phyloP scores from a whole-genome alignment of 2,797 vertebrate genomes.

The Galagoides demidoff region DNA sequence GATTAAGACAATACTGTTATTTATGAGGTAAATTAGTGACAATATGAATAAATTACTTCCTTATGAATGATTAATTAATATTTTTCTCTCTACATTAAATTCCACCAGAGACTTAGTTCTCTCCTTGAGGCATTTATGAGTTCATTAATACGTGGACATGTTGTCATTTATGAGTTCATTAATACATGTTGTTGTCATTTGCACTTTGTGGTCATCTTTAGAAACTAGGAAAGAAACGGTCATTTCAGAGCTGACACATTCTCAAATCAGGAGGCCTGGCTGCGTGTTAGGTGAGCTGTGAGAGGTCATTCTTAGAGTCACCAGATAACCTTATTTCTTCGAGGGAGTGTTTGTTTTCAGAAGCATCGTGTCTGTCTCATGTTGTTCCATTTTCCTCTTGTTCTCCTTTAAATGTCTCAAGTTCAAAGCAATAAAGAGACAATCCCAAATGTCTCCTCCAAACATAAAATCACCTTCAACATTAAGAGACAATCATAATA shows the following conservation, averaged over 20 bases:
- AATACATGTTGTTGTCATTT: not conserved
- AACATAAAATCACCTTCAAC: not conserved
- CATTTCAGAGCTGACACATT: not conserved
- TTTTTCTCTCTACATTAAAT: constrained; percentile 49
- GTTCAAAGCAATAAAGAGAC: not conserved
- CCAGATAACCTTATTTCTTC: not conserved
- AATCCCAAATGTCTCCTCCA: not conserved
- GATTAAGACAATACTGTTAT: not conserved
- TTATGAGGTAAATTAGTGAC: not conserved
- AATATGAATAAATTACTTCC: not conserved
- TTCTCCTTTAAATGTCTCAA: not conserved
- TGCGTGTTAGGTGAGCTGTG: not conserved
- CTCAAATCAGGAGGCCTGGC: not conserved
- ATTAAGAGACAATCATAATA: not conserved
- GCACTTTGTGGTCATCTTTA: not conserved
- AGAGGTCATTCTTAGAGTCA: not conserved
- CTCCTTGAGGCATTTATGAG: not conserved
- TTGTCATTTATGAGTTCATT: not conserved
- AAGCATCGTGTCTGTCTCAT: not conserved
- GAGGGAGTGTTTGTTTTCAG: not conserved
- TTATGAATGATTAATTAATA: constrained; percentile 16
- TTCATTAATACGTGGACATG: not conserved
- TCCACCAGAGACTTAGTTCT: not conserved
- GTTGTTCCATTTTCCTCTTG: constrained; percentile 4
- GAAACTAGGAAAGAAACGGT: not conserved